Evolutionary conservation across 2,113 vertebrate species (phyloP).

Genomic region (Ictalurus furcatus): DNA sequence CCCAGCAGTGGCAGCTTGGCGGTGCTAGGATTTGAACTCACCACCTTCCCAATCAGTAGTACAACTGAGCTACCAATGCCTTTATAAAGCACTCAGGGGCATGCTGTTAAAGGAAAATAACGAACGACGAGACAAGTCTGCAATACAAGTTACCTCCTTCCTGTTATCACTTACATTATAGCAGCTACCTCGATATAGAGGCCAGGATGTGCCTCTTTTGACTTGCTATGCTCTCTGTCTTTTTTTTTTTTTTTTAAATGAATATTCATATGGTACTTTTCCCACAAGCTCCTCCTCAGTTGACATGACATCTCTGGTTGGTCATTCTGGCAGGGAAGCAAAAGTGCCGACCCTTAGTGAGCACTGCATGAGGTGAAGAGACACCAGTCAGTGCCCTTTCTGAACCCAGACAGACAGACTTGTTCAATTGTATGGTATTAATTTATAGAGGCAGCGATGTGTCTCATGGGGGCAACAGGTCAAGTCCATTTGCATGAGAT

Average conservation of each 20-base stretch:
- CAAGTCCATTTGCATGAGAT: constrained; percentile 57
- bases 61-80: too few species aligned
- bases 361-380: background rate
- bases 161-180: background rate
- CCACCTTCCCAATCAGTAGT: too few species aligned
- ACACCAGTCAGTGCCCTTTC: constrained; percentile 37
- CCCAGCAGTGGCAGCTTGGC: too few species aligned
- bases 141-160: background rate
- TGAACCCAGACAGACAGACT: constrained; percentile 43
- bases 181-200: background rate
- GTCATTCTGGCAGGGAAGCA: constrained; percentile 32
- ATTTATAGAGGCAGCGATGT: constrained; percentile 44
- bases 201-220: background rate
- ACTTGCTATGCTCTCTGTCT: background rate
- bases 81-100: background rate
- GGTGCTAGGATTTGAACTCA: too few species aligned
- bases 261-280: constrained; percentile 47
- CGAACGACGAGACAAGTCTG: background rate
- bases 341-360: background rate
- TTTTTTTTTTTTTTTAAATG: background rate
- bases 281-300: constrained; percentile 59
- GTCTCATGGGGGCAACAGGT: constrained; percentile 40
- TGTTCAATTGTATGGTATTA: constrained; percentile 49
- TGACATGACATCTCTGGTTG: constrained; percentile 58
- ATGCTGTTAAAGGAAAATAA: background rate